Evolutionary conservation across 2,888 invertebrate genomes (phyloP), one percentile per base, ranked within the genome.

Genomic region (Hecatera dysodea): DNA sequence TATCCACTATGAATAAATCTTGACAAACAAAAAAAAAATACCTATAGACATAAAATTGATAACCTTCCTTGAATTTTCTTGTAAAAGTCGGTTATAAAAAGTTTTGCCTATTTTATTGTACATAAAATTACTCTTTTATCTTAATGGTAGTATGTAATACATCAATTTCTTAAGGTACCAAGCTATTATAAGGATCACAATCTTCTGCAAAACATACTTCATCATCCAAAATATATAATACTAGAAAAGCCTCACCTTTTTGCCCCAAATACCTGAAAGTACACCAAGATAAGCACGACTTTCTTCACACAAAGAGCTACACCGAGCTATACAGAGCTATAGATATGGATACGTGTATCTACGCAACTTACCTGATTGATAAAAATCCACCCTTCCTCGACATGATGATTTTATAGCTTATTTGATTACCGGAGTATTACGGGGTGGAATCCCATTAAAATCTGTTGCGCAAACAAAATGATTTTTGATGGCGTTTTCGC

Each of bases 351-450:
- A n/a, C 22, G 12, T 59, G 36, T 36, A 69, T 17, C 44, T 7
- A 62, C 46, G 22, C 44, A 70, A 22, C 22, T 44, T 36, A 48
- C 44, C 44, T 62, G 72, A 78, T 78, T 78, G 76, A 72, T 76
- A 72, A 63, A 76, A 76, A 72, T n/a, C 36, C 44, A 55, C 50
- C 78, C 69, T 62, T 73, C 52, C 46, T 55, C 66, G 56, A 64
- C 69, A 57, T 64, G 61, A 78, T 70, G 75, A 75, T 67, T 79
- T 79, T 67, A 65, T 71, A 67, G 78, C 78, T 71, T 79, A 79
- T 79, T 79, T 75, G 62, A 79, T 79, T 75, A 79, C 57, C 48
- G 24, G 50, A 39, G 75, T 65, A 67, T 75, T 67, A 67, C 64
- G 62, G 27, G 33, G 65, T 52, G 57, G 61, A 67, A 79, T 79